Base-by-base conservation (phyloP, 2,888 invertebrate species). In the Xanthorhoe designata region DNA sequence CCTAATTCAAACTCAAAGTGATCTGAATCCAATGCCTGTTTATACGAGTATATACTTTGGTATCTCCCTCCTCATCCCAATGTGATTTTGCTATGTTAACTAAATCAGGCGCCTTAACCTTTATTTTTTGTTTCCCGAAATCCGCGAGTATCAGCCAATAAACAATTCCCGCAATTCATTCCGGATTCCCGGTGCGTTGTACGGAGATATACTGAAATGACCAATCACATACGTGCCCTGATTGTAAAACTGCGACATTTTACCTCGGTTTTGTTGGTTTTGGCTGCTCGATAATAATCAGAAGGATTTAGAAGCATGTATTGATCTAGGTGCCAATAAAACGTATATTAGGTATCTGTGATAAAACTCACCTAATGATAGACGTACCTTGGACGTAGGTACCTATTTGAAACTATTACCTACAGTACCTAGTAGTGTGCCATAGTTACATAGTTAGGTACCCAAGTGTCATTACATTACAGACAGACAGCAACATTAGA, bases 171-270 rank as follows among this genome's bases (percentile, higher is more conserved):
- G 85, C 85, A 81, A 86, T 87, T 84, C 88, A 88, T 91, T 91
- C 82, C 76, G 84, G 78, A 92, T 91, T 91, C 91, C 76, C 77
- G 73, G 72, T 76, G 86, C 88, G 89, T 88, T 80, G 85, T 85
- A 87, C 88, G 84, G 84, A 89, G 90, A 90, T 91, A 89, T 91
- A 91, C 88, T 89, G 90, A 90, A 91, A 91, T 92, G 90, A 91
- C 91, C 91, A 91, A 91, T 92, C 89, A 87, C 76, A 84, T 76
- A 91, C 92, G 92, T 92, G 92, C 79, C 69, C 71, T 15, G 87
- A 78, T 75, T 90, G 71, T 82, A 73, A 84, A 89, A 82, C 79
- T 75, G 73, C 70, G 71, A 79, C 84, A 81, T 86, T 47, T 87
- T 85, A 84, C 85, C 55, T 61, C 50, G 52, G 61, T 58, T 42